Conservation (phyloP, 2,888 invertebrate species). For the Cheilosia scutellata region DNA sequence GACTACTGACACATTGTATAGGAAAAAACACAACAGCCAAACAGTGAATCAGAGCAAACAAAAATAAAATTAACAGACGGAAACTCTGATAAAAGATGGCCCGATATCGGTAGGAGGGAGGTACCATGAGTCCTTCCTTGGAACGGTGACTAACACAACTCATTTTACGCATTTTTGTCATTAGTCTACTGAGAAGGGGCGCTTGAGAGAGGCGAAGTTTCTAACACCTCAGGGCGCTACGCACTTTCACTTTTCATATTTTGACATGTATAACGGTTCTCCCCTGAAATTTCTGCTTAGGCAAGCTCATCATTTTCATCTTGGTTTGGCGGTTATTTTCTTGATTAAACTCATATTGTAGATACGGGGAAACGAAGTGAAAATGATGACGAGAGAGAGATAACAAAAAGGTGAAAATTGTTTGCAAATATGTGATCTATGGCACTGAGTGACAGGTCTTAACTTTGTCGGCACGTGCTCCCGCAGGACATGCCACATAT, state of each 20-base stretch:
- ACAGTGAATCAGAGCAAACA: constrained; percentile 31
- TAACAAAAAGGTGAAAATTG: constrained; percentile 4
- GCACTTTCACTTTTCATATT: background rate
- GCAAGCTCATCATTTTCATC: background rate
- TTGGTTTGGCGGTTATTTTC: background rate
- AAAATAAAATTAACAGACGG: constrained; percentile 21
- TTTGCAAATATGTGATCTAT: background rate
- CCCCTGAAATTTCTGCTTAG: background rate
- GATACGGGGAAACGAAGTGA: constrained; percentile 11
- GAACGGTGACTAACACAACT: constrained; percentile 3
- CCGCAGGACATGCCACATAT: constrained; percentile 19
- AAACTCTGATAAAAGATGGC: constrained; percentile 38
- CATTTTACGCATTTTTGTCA: constrained; percentile 11
- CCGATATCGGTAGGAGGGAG: background rate
- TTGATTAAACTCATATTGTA: background rate
- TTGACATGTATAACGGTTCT: background rate
- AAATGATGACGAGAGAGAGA: constrained; percentile 15
- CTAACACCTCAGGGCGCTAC: background rate
- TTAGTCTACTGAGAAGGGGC: background rate
- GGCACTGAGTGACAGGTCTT: constrained; percentile 13
- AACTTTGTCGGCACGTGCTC: constrained; percentile 5
- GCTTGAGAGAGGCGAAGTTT: background rate
- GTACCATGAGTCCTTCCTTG: background rate
- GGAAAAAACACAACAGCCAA: constrained; percentile 22
- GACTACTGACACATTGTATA: background rate